Conservation (phyloP, 2,888 invertebrate genomes). For the Drosophila demipolita region DNA sequence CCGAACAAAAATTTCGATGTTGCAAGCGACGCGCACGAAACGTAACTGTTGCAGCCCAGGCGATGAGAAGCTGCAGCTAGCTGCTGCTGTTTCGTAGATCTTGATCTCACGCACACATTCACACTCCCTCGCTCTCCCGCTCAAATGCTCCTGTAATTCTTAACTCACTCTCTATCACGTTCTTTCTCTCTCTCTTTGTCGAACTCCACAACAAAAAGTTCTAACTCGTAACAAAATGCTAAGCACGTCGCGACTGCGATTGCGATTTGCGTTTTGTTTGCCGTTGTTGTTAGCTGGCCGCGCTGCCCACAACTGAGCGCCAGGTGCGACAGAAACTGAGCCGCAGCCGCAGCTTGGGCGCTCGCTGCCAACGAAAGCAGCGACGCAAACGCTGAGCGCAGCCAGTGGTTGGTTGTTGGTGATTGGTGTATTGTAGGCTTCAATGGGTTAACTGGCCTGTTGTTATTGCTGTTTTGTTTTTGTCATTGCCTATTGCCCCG, state of each 20-base stretch:
- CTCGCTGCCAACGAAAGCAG: slow-evolving; percentile 39
- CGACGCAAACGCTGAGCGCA: slow-evolving; percentile 34
- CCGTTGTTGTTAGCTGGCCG: slow-evolving; percentile 72
- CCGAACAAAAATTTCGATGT: slow-evolving; percentile 53
- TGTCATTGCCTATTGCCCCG: slow-evolving; percentile 29
- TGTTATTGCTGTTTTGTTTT: slow-evolving; percentile 34
- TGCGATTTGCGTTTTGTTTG: slow-evolving; percentile 50
- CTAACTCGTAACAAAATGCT: slow-evolving; percentile 45
- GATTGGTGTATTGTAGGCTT: slow-evolving; percentile 31
- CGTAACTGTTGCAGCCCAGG: slow-evolving; percentile 58
- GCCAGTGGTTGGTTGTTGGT: slow-evolving; percentile 24
- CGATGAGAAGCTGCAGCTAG: slow-evolving; percentile 61
- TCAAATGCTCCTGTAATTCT: slow-evolving; percentile 34
- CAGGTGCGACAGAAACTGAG: slow-evolving; percentile 65
- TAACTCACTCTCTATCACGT: slow-evolving; percentile 19
- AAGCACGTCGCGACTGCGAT: slow-evolving; percentile 41
- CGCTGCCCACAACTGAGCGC: slow-evolving; percentile 72
- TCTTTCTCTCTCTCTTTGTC: not conserved
- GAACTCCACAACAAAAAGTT: slow-evolving; percentile 47
- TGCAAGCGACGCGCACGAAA: slow-evolving; percentile 65
- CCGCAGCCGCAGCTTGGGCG: slow-evolving; percentile 48
- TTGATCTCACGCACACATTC: slow-evolving; percentile 44
- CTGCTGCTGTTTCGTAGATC: slow-evolving; percentile 39
- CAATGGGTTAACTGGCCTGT: slow-evolving; percentile 53
- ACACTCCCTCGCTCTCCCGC: slow-evolving; percentile 44